These are phyloP conservation scores for Laticauda laticaudata DNA, from an alignment of 2,113 vertebrate genomes.

Conservation along the genomic window DNA sequence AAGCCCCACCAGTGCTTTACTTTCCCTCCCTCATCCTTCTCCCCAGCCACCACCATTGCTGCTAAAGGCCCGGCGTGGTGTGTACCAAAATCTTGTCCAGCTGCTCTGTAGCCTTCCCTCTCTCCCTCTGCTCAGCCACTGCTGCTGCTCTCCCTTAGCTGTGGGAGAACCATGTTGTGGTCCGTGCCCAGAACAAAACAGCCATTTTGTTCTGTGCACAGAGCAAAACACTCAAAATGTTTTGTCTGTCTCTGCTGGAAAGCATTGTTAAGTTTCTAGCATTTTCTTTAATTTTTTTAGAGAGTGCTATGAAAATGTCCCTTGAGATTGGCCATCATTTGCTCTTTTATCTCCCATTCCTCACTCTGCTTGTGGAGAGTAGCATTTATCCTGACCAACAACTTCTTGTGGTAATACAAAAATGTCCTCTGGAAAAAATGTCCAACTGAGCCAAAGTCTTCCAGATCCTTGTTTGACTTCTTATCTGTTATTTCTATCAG, in stretches of 20 bases:
- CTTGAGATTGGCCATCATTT: background rate
- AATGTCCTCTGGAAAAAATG: background rate
- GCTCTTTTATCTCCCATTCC: background rate
- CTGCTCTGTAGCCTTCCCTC: background rate
- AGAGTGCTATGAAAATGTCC: background rate
- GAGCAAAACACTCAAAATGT: background rate
- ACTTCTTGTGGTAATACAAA: background rate
- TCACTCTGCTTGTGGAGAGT: background rate
- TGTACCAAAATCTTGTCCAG: background rate
- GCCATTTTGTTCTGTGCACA: background rate
- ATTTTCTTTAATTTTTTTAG: background rate
- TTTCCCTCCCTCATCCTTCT: background rate
- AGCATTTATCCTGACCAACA: background rate
- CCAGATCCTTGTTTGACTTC: background rate
- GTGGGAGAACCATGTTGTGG: background rate
- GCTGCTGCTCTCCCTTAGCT: background rate
- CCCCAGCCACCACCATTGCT: background rate
- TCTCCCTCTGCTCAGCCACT: background rate
- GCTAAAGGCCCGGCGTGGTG: background rate
- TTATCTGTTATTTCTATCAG: conserved; percentile 8
- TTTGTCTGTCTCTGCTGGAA: background rate
- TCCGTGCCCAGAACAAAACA: background rate
- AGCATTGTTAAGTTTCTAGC: background rate
- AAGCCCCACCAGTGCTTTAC: background rate
- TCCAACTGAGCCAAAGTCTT: background rate